Evolutionary conservation across 2,888 invertebrate genomes (phyloP).

Genomic region (Dione vanillae): DNA sequence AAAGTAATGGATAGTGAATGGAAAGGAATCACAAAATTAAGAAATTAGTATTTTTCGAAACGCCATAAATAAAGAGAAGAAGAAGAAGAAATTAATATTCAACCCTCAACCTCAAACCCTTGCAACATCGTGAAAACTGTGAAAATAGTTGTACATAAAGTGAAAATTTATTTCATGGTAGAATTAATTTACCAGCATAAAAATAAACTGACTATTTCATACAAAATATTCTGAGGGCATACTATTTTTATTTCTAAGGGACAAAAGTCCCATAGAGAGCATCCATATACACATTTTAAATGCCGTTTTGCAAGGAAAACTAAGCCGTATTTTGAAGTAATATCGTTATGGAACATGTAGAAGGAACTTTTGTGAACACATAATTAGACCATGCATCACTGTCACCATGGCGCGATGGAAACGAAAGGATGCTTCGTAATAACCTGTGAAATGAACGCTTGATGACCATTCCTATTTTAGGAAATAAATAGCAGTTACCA

Average conservation of each 20-base stretch:
- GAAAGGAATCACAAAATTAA: too few relatives aligned
- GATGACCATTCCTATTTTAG: conserved; percentile 65
- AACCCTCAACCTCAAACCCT: too few relatives aligned
- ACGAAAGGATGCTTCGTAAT: conserved; percentile 69
- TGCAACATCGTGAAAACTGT: too few relatives aligned
- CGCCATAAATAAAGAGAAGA: too few relatives aligned
- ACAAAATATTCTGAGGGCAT: conserved; percentile 59
- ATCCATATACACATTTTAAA: conserved; percentile 54
- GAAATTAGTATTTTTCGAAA: too few relatives aligned
- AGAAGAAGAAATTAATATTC: too few relatives aligned
- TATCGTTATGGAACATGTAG: conserved; percentile 43
- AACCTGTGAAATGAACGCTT: conserved; percentile 75
- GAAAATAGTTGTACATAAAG: too few relatives aligned
- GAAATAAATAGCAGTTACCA: conserved; percentile 52
- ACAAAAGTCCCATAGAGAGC: conserved; percentile 68
- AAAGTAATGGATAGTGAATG: background rate
- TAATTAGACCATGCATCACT: conserved; percentile 79
- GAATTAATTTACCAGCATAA: conserved; percentile 48
- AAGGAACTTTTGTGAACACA: conserved; percentile 59
- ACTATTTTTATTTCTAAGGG: conserved; percentile 69
- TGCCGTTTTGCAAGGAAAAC: conserved; percentile 49
- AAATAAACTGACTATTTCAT: conserved; percentile 57
- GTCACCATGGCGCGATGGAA: conserved; percentile 62
- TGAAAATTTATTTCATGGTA: conserved; percentile 11
- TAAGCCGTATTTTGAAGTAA: conserved; percentile 54